phyloP scores from a whole-genome alignment of 2,888 invertebrate species.

The Anticlea derivata region DNA sequence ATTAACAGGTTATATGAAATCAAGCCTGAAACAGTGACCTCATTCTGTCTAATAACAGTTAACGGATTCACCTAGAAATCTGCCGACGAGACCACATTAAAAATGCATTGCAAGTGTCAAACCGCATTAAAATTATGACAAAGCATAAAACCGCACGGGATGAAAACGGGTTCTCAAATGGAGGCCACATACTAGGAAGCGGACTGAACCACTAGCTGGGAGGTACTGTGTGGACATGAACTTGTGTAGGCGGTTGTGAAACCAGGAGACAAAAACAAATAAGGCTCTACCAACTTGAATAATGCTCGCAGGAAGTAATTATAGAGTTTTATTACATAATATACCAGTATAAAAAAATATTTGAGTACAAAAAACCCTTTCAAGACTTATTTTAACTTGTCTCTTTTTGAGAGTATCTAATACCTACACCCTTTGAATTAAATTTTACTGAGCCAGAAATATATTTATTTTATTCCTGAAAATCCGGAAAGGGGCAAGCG shows the following conservation, averaged over 20 bases:
- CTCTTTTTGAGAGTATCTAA: too few species aligned
- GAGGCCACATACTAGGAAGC: constrained; percentile 43
- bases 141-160: constrained; percentile 34
- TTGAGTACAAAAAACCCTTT: too few species aligned
- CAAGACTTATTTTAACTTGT: too few species aligned
- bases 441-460: too few species aligned
- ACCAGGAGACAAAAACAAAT: constrained; percentile 18
- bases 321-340: background rate
- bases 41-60: constrained; percentile 7
- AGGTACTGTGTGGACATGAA: constrained; percentile 18
- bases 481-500: too few species aligned
- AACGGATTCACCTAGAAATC: constrained; percentile 13
- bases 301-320: background rate
- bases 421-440: too few species aligned
- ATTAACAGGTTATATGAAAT: constrained; percentile 1
- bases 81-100: constrained; percentile 24
- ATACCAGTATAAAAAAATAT: too few species aligned
- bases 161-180: constrained; percentile 41
- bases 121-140: constrained; percentile 35
- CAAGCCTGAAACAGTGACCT: constrained; percentile 14
- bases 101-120: constrained; percentile 30
- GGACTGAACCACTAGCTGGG: constrained; percentile 31
- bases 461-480: too few species aligned
- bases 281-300: constrained; percentile 6
- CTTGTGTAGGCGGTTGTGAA: constrained; percentile 15